Conservation (phyloP, 2,113 vertebrate genomes). For the Oceanites oceanicus region DNA sequence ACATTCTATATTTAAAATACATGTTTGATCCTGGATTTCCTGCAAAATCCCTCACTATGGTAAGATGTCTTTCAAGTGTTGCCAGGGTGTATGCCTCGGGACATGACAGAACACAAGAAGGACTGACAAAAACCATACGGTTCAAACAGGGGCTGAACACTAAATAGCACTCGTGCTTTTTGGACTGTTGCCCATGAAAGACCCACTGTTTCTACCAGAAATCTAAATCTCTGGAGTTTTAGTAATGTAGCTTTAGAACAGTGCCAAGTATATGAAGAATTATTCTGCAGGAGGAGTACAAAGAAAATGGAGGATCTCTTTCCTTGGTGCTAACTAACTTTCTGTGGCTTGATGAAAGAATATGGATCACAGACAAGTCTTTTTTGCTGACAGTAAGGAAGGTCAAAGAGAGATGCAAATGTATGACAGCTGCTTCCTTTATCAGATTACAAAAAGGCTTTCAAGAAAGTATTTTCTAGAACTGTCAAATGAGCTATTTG, state of each 20-base stretch:
- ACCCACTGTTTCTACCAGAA: background rate
- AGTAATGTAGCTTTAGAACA: background rate
- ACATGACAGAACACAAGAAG: background rate
- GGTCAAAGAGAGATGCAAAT: background rate
- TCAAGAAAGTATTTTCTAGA: background rate
- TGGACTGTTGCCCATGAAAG: background rate
- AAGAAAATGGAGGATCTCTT: background rate
- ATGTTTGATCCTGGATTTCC: constrained; percentile 44
- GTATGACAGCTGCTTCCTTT: background rate
- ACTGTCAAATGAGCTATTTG: background rate
- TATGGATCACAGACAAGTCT: background rate
- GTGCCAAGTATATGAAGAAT: background rate
- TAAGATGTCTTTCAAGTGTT: constrained; percentile 36
- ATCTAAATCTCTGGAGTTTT: background rate
- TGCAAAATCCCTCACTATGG: background rate
- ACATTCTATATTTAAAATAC: constrained; percentile 23
- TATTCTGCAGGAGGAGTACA: background rate
- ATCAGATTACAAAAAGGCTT: background rate
- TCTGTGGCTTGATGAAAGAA: background rate
- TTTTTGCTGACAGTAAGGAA: background rate
- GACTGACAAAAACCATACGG: background rate
- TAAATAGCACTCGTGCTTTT: background rate
- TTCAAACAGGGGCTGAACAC: background rate
- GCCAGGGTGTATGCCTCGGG: background rate
- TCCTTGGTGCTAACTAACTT: background rate